A percentile compares a stretch with the other conserved stretches of the same genome.
Evolutionary conservation across 2,888 invertebrate genomes (phyloP).

Genomic region (Hermodice carunculata): DNA sequence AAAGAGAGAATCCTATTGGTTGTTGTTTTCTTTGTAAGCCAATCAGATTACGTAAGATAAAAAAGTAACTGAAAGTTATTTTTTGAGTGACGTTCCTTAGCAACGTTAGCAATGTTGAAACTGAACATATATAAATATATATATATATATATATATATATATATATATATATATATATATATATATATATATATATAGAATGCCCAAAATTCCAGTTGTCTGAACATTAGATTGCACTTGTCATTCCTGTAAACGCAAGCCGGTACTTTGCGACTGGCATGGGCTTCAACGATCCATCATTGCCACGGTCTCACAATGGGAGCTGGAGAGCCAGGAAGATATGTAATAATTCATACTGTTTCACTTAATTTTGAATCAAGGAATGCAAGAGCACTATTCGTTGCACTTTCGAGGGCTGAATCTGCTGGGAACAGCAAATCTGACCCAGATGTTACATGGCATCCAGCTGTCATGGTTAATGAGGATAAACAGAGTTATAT

Average conservation of each 20-base stretch:
- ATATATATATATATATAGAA: too few species aligned
- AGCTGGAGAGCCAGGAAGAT: not conserved
- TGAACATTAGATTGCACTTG: conserved; percentile 37
- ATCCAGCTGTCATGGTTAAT: not conserved
- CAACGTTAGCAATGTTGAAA: too few species aligned
- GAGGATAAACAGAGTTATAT: not conserved
- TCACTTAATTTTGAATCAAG: not conserved
- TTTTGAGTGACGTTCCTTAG: too few species aligned
- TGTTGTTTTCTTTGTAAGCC: too few species aligned
- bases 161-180: too few species aligned
- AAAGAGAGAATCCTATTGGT: too few species aligned
- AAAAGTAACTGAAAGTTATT: too few species aligned
- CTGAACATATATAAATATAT: too few species aligned
- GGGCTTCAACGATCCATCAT: conserved; percentile 36
- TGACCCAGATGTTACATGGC: conserved; percentile 4
- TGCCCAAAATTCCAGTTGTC: conserved; percentile 40
- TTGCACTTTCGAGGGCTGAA: conserved; percentile 7
- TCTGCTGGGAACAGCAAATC: not conserved
- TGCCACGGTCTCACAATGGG: conserved; percentile 17
- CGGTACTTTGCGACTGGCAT: conserved; percentile 37
- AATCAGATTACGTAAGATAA: too few species aligned
- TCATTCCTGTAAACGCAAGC: conserved; percentile 28
- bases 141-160: too few species aligned
- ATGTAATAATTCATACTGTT: conserved; percentile 7
- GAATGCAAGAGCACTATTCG: conserved; percentile 15